phyloP scores from a whole-genome alignment of 2,888 invertebrate species.

The Blastobasis adustella region DNA sequence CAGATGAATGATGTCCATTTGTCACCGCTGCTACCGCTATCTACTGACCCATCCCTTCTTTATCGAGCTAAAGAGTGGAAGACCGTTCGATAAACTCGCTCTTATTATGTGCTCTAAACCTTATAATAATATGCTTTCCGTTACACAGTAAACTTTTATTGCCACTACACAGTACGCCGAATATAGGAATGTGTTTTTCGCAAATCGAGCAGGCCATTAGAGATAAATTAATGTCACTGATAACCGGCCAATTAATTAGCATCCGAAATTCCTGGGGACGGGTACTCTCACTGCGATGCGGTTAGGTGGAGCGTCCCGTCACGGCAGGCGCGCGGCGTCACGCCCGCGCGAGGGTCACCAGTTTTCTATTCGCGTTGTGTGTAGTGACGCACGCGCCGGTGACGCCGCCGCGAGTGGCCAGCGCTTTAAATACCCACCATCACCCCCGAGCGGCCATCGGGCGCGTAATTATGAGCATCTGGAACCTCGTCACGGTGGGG shows the following conservation, averaged over 20 bases:
- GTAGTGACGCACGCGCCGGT: constrained; percentile 62
- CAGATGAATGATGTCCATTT: constrained; percentile 31
- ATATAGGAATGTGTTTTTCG: too few species aligned
- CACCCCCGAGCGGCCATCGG: constrained; percentile 25
- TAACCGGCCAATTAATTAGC: too few species aligned
- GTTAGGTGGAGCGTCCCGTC: constrained; percentile 43
- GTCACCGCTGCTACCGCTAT: constrained; percentile 22
- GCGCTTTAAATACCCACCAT: constrained; percentile 43
- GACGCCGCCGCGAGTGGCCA: constrained; percentile 40
- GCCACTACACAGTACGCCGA: too few species aligned
- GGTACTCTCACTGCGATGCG: constrained; percentile 27
- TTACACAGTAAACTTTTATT: too few species aligned
- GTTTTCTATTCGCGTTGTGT: constrained; percentile 62
- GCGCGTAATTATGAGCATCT: constrained; percentile 52
- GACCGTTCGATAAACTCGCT: too few species aligned
- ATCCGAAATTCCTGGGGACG: background rate
- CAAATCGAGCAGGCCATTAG: too few species aligned
- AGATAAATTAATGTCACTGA: too few species aligned
- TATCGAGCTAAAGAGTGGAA: constrained; percentile 10
- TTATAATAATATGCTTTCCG: too few species aligned
- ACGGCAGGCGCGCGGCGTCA: constrained; percentile 46
- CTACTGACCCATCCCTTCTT: constrained; percentile 12
- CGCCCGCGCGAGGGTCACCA: constrained; percentile 50
- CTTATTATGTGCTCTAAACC: too few species aligned
- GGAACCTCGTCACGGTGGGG: constrained; percentile 35